Conservation (phyloP, 1,140 invertebrate genomes). For the Euwallacea fornicatus region DNA sequence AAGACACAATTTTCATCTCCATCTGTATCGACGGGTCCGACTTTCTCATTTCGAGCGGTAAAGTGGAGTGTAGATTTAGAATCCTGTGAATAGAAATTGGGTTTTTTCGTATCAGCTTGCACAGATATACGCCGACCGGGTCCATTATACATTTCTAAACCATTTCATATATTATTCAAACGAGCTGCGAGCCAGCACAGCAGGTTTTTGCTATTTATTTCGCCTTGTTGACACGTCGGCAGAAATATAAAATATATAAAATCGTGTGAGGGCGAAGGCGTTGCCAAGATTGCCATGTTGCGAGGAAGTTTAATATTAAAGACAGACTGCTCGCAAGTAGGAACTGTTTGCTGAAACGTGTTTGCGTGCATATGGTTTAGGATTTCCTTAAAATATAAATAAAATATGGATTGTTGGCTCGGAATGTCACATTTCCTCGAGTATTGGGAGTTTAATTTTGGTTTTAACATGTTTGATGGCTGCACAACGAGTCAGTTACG, state of each 20-base stretch:
- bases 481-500: too few relatives aligned
- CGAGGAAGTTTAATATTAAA: conserved; percentile 21
- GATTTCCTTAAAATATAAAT: neutral
- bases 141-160: conserved; percentile 33
- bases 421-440: too few relatives aligned
- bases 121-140: conserved; percentile 11
- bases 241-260: conserved; percentile 33
- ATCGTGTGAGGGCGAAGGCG: conserved; percentile 3
- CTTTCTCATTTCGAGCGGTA: conserved; percentile 13
- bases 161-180: conserved; percentile 34
- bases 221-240: conserved; percentile 28
- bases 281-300: conserved; percentile 16
- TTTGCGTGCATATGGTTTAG: neutral
- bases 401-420: neutral
- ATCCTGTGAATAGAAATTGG: conserved; percentile 27
- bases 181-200: conserved; percentile 15
- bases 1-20: too few relatives aligned
- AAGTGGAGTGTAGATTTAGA: conserved; percentile 21
- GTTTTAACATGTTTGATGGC: too few relatives aligned
- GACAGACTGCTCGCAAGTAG: neutral
- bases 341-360: neutral
- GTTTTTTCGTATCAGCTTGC: conserved; percentile 31
- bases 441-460: too few relatives aligned
- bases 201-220: conserved; percentile 31
- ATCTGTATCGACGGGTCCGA: neutral